Conservation (phyloP, 2,888 invertebrate species). For the Apamea sordens region DNA sequence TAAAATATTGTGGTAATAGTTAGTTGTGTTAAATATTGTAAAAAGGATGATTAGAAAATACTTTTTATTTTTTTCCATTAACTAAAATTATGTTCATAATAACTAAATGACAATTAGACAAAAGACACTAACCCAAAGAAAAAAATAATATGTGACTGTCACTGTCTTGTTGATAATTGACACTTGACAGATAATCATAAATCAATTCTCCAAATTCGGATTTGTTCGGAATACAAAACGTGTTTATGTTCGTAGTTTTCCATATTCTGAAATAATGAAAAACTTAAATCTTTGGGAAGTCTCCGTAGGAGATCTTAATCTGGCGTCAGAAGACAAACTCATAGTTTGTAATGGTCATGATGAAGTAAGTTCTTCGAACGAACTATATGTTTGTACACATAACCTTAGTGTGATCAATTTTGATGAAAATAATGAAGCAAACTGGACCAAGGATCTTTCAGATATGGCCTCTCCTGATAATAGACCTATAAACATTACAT, state of each 20-base stretch:
- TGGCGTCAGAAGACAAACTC: conserved; percentile 70
- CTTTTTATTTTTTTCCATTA: not conserved
- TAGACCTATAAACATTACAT: conserved; percentile 84
- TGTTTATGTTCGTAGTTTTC: conserved; percentile 46
- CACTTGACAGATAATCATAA: not conserved
- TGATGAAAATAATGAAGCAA: conserved; percentile 75
- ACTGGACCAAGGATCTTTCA: conserved; percentile 80
- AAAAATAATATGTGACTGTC: not conserved
- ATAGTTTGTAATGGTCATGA: conserved; percentile 80
- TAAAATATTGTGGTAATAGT: too few species aligned
- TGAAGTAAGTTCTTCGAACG: conserved; percentile 76
- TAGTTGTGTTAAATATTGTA: not conserved
- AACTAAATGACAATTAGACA: not conserved
- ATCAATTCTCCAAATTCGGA: not conserved
- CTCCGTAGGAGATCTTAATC: conserved; percentile 72
- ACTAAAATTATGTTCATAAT: too few species aligned
- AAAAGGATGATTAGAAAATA: not conserved
- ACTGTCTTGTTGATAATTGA: conserved; percentile 28
- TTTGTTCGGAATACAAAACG: conserved; percentile 49
- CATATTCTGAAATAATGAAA: conserved; percentile 75
- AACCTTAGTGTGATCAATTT: conserved; percentile 81
- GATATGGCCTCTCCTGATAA: conserved; percentile 82
- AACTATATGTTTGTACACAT: conserved; percentile 82
- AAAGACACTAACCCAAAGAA: conserved; percentile 3
- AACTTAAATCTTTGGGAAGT: conserved; percentile 84